Percentiles rank a stretch among this genome's conserved stretches.
Conservation (phyloP, 2,113 vertebrate genomes). For the Dipodomys spectabilis region DNA sequence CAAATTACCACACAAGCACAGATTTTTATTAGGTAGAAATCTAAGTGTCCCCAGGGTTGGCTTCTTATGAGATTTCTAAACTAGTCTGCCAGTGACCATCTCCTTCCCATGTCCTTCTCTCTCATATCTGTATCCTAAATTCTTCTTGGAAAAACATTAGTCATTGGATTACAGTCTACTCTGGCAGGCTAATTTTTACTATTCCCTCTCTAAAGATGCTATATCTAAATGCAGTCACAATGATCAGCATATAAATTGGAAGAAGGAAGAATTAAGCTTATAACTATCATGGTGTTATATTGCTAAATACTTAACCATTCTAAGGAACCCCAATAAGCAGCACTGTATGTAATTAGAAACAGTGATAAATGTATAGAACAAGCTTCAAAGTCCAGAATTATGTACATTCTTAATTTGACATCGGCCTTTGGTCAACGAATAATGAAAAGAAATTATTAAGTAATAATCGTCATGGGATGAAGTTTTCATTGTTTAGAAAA, state of each 20-base stretch:
- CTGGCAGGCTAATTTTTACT: background rate
- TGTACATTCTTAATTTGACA: background rate
- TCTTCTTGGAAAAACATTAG: background rate
- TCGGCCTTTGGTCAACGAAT: constrained; percentile 10
- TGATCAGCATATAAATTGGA: background rate
- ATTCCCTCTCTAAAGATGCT: background rate
- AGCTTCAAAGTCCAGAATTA: background rate
- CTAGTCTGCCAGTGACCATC: background rate
- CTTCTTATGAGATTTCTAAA: background rate
- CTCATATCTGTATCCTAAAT: background rate
- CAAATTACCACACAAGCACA: background rate
- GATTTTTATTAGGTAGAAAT: background rate
- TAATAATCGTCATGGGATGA: background rate
- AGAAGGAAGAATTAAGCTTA: background rate
- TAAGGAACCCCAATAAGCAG: background rate
- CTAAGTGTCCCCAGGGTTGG: background rate
- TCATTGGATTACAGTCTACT: background rate
- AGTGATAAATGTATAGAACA: background rate
- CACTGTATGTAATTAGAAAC: background rate
- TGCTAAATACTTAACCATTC: background rate
- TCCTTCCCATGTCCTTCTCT: background rate
- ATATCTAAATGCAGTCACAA: background rate
- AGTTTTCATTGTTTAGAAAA: background rate
- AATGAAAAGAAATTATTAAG: background rate
- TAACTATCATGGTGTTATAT: background rate